phyloP scores from a whole-genome alignment of 2,113 vertebrate genomes.

The Neodontobutis hainanensis region DNA sequence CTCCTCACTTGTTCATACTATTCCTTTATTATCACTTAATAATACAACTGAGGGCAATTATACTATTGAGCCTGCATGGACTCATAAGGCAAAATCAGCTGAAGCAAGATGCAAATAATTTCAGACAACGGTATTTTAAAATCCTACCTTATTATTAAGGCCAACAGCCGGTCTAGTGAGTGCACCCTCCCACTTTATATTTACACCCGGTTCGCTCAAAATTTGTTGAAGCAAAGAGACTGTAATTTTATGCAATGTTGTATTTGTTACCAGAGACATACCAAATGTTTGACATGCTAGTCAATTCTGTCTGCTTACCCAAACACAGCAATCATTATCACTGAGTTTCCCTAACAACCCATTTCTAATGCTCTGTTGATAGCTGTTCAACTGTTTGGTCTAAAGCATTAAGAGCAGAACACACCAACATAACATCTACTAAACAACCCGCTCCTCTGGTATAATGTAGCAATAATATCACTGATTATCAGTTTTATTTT shows the following conservation, averaged over 20 bases:
- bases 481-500: too few relatives aligned
- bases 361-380: conserved; percentile 27
- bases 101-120: conserved; percentile 54
- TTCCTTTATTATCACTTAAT: background rate
- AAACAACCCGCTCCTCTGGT: background rate
- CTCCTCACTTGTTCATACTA: background rate
- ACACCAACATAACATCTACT: background rate
- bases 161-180: conserved; percentile 48
- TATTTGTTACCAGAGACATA: conserved; percentile 26
- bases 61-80: conserved; percentile 6
- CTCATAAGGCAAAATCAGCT: conserved; percentile 33
- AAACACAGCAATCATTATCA: conserved; percentile 19
- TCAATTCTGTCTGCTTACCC: conserved; percentile 30
- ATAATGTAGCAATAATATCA: conserved; percentile 24
- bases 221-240: background rate
- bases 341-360: conserved; percentile 25
- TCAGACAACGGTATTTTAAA: conserved; percentile 55
- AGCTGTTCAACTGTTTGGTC: conserved; percentile 17
- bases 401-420: background rate
- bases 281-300: conserved; percentile 32
- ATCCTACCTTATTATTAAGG: conserved; percentile 59
- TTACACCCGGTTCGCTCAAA: background rate
- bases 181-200: conserved; percentile 24
- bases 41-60: conserved; percentile 15
- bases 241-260: conserved; percentile 9